Evolutionary conservation across 2,797 vertebrate species (phyloP).

Genomic region (Anolis apletophallus): DNA sequence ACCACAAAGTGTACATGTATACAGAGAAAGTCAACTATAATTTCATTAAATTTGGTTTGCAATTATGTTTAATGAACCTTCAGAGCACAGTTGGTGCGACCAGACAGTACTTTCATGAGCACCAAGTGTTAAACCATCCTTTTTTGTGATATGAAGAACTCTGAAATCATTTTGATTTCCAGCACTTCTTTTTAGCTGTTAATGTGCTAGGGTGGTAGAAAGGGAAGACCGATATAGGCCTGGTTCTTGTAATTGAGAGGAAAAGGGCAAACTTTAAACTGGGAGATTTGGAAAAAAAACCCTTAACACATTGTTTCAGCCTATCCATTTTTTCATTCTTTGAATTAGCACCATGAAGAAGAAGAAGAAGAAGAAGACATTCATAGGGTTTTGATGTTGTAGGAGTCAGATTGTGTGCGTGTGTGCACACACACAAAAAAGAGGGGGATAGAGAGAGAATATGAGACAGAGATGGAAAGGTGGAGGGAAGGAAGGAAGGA

Average conservation of each 20-base stretch:
- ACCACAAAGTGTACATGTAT: no score
- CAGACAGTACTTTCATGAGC: not conserved
- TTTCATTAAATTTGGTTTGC: not conserved
- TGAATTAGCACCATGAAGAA: slow-evolving; percentile 61
- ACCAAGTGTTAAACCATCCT: not conserved
- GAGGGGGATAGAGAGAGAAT: slow-evolving; percentile 31
- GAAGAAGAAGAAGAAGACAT: slow-evolving; percentile 48
- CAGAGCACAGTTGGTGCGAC: slow-evolving; percentile 22
- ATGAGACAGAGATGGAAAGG: not conserved
- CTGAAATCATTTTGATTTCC: not conserved
- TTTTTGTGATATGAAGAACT: not conserved
- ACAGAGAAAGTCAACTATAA: not conserved
- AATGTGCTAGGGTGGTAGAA: not conserved
- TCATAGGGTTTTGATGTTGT: slow-evolving; percentile 26
- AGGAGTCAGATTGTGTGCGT: slow-evolving; percentile 46
- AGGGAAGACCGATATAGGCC: not conserved
- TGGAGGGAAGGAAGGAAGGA: slow-evolving; percentile 15
- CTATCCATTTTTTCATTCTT: slow-evolving; percentile 61
- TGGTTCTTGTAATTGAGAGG: slow-evolving; percentile 44
- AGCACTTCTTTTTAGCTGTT: not conserved
- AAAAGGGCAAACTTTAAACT: slow-evolving; percentile 52
- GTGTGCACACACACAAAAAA: no score
- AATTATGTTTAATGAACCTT: not conserved
- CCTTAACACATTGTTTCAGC: slow-evolving; percentile 43
- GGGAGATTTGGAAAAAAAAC: slow-evolving; percentile 55